These are phyloP conservation scores for Lepidostoma basale DNA, from an alignment of 1,140 invertebrate species.

Conservation along the genomic window DNA sequence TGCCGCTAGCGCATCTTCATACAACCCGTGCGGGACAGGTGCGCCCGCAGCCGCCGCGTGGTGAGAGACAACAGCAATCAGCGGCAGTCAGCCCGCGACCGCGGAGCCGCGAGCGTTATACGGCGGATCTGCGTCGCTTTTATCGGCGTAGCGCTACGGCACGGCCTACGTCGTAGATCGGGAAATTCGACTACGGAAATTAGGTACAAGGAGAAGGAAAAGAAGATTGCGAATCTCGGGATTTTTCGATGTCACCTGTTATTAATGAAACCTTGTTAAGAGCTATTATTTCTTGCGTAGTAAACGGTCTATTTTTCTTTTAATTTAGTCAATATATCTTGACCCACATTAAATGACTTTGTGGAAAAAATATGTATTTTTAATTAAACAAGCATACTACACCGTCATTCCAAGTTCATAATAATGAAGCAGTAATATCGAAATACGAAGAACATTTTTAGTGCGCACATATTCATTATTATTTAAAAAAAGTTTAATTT, in stretches of 20 bases:
- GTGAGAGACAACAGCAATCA: conserved; percentile 5
- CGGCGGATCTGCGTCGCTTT: background rate
- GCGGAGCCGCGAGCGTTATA: conserved; percentile 22
- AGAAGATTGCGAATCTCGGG: background rate
- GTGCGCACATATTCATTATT: too few relatives aligned
- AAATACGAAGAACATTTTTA: too few relatives aligned
- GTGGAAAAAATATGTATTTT: too few relatives aligned
- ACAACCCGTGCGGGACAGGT: conserved; percentile 12
- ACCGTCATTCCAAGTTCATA: too few relatives aligned
- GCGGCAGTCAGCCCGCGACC: conserved; percentile 31
- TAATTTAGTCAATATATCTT: too few relatives aligned
- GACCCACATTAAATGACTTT: too few relatives aligned
- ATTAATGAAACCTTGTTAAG: background rate
- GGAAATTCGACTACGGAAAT: background rate
- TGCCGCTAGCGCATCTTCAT: conserved; percentile 26
- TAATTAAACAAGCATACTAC: too few relatives aligned
- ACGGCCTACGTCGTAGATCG: conserved; percentile 4
- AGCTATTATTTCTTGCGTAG: background rate
- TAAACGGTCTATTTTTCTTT: too few relatives aligned
- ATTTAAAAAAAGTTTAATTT: too few relatives aligned
- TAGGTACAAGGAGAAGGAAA: too few relatives aligned
- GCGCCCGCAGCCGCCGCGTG: background rate
- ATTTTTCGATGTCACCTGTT: background rate
- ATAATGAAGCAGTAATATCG: too few relatives aligned
- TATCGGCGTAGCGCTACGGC: background rate